Base-by-base conservation (phyloP, 2,888 invertebrate genomes). In the Temnothorax rugatulus region DNA sequence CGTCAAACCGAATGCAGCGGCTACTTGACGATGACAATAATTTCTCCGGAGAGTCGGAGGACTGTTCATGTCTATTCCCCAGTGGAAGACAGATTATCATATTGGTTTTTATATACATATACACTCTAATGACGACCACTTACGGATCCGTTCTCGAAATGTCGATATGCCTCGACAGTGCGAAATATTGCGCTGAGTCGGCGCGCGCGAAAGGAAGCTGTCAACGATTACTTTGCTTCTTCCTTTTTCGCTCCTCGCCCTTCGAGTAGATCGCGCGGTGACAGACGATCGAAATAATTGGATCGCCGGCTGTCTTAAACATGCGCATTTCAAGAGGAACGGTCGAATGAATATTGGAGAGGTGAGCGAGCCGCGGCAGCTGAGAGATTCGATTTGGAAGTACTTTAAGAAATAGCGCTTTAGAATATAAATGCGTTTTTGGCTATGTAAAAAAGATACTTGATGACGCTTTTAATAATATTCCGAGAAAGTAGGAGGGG, bases 51-150 rank as follows among this genome's bases (percentile, higher is more conserved):
- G 84, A 63, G 9, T 50, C 18, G 21, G 34, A 21, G 21, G 8
- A 54, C 63, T 44, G 57, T 18, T 38, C 63, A 44, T 25, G 41
- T 50, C 63, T 79, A 38, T 34, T 47, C 63, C 29, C 38, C 47
- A 25, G 9, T 66, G 52, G 29, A 79, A 75, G 84, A 84, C 59
- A 81, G 74, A 83, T 88, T 84, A 82, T 86, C 87, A 86, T 84
- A 86, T 84, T 83, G 84, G 74, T 63, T 83, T 85, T 88, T 88
- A 84, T 86, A 34, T 7, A 34, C 34, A 34, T 34, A 34, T 34
- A 68, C 61, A 73, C 82, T 77, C 79, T 87, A 89, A 90, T 83
- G 87, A 86, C 83, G 83, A 57, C 84, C 85, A 83, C 74, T 88
- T 86, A 86, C 74, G 84, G 83, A 73, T 76, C 11, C 79, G 85